A percentile compares a stretch with the other conserved stretches of the same genome.
phyloP scores from a whole-genome alignment of 2,113 vertebrate genomes.

The Pogonocichla stellata region DNA sequence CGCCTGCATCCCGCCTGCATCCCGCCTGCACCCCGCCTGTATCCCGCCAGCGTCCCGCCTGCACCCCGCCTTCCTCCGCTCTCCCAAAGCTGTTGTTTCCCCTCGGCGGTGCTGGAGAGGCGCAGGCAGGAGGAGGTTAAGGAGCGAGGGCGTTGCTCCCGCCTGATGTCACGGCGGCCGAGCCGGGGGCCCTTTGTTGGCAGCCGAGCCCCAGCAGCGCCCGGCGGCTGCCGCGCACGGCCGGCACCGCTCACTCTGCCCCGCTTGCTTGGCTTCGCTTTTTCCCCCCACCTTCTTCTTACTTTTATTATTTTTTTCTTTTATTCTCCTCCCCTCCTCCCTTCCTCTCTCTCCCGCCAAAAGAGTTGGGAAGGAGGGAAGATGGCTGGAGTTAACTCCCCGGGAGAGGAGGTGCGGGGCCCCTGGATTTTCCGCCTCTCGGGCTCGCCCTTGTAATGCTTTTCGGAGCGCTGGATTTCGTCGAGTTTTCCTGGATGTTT shows the following conservation, averaged over 20 bases:
- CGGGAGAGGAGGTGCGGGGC: constrained; percentile 17
- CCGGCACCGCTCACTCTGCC: neutral
- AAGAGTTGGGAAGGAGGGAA: constrained; percentile 40
- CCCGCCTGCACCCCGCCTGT: neutral
- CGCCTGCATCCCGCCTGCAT: neutral
- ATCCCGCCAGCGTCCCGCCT: neutral
- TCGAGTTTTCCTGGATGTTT: neutral
- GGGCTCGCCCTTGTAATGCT: constrained; percentile 10
- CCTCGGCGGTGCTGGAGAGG: neutral
- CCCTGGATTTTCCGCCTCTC: constrained; percentile 27
- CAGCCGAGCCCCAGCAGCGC: constrained; percentile 74
- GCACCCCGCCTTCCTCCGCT: neutral
- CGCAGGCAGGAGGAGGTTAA: constrained; percentile 62
- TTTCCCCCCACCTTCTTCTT: neutral
- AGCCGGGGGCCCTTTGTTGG: constrained; percentile 97
- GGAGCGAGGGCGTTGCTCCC: constrained; percentile 80
- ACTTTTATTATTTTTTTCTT: rapidly evolving
- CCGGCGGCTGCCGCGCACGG: neutral
- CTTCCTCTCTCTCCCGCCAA: constrained; percentile 5
- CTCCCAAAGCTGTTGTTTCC: neutral
- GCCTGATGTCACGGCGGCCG: constrained; percentile 87
- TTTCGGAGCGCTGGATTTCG: neutral
- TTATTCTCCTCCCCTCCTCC: rapidly evolving
- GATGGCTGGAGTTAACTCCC: constrained; percentile 24
- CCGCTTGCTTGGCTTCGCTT: neutral